Conservation (phyloP, 2,797 vertebrate genomes). For the Babyrousa celebensis region DNA sequence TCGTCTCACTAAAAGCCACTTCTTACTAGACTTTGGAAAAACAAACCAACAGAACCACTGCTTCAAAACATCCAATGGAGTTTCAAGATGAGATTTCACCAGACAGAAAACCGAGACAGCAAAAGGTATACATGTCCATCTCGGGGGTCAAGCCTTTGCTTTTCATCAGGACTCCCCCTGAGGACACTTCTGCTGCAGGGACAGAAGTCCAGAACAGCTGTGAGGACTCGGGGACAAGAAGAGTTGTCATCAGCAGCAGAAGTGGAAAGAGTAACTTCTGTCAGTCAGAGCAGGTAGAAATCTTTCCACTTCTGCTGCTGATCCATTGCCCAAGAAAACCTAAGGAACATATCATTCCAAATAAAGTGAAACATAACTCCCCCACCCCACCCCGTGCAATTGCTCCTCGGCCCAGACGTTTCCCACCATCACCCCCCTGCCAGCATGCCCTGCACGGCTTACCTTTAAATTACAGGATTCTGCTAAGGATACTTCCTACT, state of each 20-base stretch:
- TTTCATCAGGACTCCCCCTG: neutral
- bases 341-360: conserved; percentile 27
- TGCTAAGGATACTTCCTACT: conserved; percentile 81
- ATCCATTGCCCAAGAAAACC: neutral
- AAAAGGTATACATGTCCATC: neutral
- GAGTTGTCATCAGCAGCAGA: neutral
- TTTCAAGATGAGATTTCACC: conserved; percentile 32
- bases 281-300: conserved; percentile 10
- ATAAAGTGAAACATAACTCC: neutral
- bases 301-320: conserved; percentile 13
- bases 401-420: neutral
- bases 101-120: neutral
- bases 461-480: conserved; percentile 84
- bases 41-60: neutral
- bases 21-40: conserved; percentile 7
- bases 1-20: conserved; percentile 40
- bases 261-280: conserved; percentile 42
- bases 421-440: neutral
- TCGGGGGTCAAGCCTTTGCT: conserved; percentile 37
- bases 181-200: neutral
- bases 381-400: neutral
- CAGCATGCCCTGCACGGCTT: conserved; percentile 68
- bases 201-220: neutral
- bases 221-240: neutral
- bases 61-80: conserved; percentile 40